Evolutionary conservation across 2,888 invertebrate species (phyloP).

Genomic region (Ophraella communa): DNA sequence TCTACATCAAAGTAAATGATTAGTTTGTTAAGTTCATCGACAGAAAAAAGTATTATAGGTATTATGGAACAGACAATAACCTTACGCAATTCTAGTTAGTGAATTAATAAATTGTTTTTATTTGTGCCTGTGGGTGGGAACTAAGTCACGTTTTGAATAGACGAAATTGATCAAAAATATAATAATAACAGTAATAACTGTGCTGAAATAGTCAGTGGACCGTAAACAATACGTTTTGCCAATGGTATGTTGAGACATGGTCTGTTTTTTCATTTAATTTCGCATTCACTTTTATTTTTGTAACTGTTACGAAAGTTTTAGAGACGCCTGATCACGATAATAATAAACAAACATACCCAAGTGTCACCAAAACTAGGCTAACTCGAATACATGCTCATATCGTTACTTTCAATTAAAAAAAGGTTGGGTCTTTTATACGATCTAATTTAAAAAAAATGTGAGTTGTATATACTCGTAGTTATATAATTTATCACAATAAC

Average conservation of each 20-base stretch:
- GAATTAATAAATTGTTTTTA: not conserved
- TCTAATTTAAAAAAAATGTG: too few relatives aligned
- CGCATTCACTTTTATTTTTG: not conserved
- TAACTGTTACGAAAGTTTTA: not conserved
- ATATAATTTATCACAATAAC: too few relatives aligned
- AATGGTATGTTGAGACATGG: not conserved
- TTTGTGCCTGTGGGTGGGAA: not conserved
- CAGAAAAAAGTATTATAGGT: not conserved
- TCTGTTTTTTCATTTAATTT: not conserved
- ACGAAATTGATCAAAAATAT: not conserved
- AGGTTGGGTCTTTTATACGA: too few relatives aligned
- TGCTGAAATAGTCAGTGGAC: not conserved
- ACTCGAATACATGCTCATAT: too few relatives aligned
- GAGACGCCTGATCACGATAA: too few relatives aligned
- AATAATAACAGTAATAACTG: not conserved
- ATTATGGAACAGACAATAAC: not conserved
- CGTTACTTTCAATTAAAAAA: too few relatives aligned
- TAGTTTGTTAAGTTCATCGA: not conserved
- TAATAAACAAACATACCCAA: too few relatives aligned
- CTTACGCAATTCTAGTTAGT: not conserved
- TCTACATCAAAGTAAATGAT: not conserved
- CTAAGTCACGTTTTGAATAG: not conserved
- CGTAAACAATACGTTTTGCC: not conserved
- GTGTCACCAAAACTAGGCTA: too few relatives aligned
- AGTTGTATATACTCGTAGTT: too few relatives aligned